Conservation (phyloP, 2,888 invertebrate genomes). For the Macaria liturata region DNA sequence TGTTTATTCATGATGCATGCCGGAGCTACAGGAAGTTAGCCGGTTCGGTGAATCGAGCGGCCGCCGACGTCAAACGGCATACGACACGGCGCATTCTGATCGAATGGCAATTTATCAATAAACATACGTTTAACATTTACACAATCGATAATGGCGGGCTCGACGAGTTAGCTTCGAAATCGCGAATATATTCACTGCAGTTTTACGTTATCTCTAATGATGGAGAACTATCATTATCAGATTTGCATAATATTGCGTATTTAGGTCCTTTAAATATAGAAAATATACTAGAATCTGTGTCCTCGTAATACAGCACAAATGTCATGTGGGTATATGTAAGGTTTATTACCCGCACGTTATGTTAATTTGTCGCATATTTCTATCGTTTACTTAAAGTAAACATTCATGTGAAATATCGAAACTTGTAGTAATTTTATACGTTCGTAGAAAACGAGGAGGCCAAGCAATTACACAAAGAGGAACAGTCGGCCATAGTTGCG, state of each 20-base stretch:
- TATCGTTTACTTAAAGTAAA: slow-evolving; percentile 52
- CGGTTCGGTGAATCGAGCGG: slow-evolving; percentile 66
- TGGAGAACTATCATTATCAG: slow-evolving; percentile 29
- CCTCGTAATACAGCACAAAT: slow-evolving; percentile 61
- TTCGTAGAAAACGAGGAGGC: slow-evolving; percentile 36
- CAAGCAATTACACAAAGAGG: slow-evolving; percentile 45
- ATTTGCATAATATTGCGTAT: slow-evolving; percentile 45
- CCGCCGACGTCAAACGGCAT: slow-evolving; percentile 54
- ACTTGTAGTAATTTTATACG: slow-evolving; percentile 46
- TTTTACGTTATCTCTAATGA: slow-evolving; percentile 37
- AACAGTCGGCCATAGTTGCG: slow-evolving; percentile 41
- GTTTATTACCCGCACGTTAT: slow-evolving; percentile 72
- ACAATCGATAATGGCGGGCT: slow-evolving; percentile 29
- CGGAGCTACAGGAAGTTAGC: slow-evolving; percentile 68
- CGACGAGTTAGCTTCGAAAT: slow-evolving; percentile 11
- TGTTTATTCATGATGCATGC: slow-evolving; percentile 71
- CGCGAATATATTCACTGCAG: slow-evolving; percentile 34
- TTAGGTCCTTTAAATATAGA: slow-evolving; percentile 43
- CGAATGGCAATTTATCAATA: slow-evolving; percentile 30
- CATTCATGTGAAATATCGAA: slow-evolving; percentile 53
- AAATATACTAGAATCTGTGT: slow-evolving; percentile 53
- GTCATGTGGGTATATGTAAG: slow-evolving; percentile 67
- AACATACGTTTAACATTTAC: slow-evolving; percentile 37
- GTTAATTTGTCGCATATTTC: slow-evolving; percentile 60
- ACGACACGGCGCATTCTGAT: slow-evolving; percentile 63